Base-by-base conservation (phyloP, 2,888 invertebrate genomes). In the Temnothorax unifasciatus region DNA sequence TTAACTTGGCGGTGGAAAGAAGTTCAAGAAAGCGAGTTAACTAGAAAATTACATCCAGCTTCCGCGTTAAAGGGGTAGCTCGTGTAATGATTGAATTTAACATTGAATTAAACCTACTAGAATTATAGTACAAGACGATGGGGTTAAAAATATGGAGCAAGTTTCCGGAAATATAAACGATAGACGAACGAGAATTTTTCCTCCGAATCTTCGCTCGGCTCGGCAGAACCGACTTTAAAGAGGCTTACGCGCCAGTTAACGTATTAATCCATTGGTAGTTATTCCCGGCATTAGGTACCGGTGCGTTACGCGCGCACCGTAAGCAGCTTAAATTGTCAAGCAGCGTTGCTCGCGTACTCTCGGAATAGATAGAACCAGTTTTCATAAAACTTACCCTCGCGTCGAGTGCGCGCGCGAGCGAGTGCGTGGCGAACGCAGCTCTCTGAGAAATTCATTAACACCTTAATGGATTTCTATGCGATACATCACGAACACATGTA, bases 251-350 rank as follows among this genome's bases (percentile, higher is more conserved):
- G 82, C 71, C 82, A 90, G 90, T 90, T 90, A 90, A 90, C 89
- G 90, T 90, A 88, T 90, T 90, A 90, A 90, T 90, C 90, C 88
- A 88, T 59, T 74, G 81, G 86, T 85, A 89, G 89, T 90, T 89
- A 84, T 83, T 90, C 84, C 75, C 81, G 79, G 90, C 85, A 85
- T 85, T 89, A 89, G 88, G 34, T 77, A 57, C 76, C 82, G 66
- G 75, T 59, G 81, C 86, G 52, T 44, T 77, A 68, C 66, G 66
- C 25, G 59, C 82, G 61, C 82, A 83, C 3, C 29, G 69, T 90
- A 90, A 90, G 90, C 88, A 85, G 90, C 90, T 90, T 90, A 90
- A 90, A 90, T 90, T 88, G 89, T 90, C 90, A 89, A 85, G 89
- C 86, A 57, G 54, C 83, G 61, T 41, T 83, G 59, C 76, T 61